Percentiles rank a stretch among this genome's conserved stretches.
These are phyloP conservation scores for Phalacrocorax aristotelis DNA, from an alignment of 2,113 vertebrate species.

Conservation along the genomic window DNA sequence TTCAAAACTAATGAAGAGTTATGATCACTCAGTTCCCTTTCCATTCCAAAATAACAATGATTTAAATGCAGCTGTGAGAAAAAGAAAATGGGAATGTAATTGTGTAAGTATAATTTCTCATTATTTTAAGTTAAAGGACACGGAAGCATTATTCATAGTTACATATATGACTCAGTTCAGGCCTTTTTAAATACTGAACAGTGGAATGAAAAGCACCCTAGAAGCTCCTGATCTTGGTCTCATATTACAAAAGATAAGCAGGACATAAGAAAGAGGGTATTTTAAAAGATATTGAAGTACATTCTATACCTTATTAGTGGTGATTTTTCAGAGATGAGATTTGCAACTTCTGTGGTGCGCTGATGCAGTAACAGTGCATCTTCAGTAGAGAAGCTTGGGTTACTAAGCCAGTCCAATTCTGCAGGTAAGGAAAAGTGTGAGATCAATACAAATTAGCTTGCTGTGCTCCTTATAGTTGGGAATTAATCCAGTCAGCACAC, in stretches of 20 bases:
- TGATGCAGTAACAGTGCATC: slow-evolving; percentile 77
- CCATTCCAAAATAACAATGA: background rate
- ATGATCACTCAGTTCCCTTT: background rate
- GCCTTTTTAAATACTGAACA: background rate
- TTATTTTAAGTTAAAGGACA: background rate
- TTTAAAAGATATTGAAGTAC: background rate
- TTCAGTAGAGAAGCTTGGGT: slow-evolving; percentile 84
- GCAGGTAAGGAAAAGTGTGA: background rate
- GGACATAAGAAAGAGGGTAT: background rate
- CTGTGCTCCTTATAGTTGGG: background rate
- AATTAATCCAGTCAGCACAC: background rate
- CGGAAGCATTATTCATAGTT: background rate
- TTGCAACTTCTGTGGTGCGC: slow-evolving; percentile 45
- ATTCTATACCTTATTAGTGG: slow-evolving; percentile 66
- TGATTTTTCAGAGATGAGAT: background rate
- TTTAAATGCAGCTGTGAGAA: background rate
- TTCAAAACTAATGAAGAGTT: slow-evolving; percentile 16
- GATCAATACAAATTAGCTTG: slow-evolving; percentile 6
- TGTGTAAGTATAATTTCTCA: background rate
- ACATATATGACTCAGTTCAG: background rate
- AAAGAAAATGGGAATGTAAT: slow-evolving; percentile 16
- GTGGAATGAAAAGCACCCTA: background rate
- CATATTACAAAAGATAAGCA: background rate
- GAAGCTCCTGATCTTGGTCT: background rate
- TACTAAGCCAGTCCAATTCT: slow-evolving; percentile 90